Conservation (phyloP, 2,888 invertebrate species). For the Papilio elwesi region DNA sequence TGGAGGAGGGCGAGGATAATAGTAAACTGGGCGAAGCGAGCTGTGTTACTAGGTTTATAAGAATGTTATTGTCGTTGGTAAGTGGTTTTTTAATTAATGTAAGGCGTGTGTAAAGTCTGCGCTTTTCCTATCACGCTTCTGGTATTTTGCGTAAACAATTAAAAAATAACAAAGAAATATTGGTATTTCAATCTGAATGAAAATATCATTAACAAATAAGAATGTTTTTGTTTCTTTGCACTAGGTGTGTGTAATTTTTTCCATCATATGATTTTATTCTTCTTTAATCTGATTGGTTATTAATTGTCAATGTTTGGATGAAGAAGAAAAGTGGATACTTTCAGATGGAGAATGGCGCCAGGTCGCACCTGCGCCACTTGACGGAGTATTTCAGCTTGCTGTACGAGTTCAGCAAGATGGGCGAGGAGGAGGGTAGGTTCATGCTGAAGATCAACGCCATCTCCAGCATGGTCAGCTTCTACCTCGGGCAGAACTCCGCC, state of each 20-base stretch:
- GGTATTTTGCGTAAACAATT: too few species aligned
- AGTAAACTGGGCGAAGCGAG: slow-evolving; percentile 90
- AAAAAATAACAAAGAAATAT: too few species aligned
- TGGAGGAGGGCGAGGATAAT: slow-evolving; percentile 81
- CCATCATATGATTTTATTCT: not conserved
- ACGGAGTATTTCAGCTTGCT: slow-evolving; percentile 96
- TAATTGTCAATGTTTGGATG: not conserved
- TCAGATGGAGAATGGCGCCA: slow-evolving; percentile 93
- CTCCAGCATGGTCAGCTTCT: slow-evolving; percentile 95
- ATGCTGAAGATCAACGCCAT: slow-evolving; percentile 94
- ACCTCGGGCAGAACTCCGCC: slow-evolving; percentile 89
- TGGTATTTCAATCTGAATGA: too few species aligned
- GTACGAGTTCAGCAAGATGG: slow-evolving; percentile 97
- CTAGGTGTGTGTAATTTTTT: too few species aligned
- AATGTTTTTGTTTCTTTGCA: too few species aligned
- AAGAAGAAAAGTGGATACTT: slow-evolving; percentile 29
- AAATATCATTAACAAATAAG: too few species aligned
- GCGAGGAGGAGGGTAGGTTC: slow-evolving; percentile 96
- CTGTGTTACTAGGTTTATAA: slow-evolving; percentile 96
- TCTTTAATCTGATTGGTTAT: not conserved
- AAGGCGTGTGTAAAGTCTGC: not conserved
- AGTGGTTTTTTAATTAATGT: slow-evolving; percentile 57
- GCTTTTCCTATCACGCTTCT: too few species aligned
- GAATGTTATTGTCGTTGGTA: slow-evolving; percentile 92
- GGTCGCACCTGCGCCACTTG: slow-evolving; percentile 93